phyloP scores from a whole-genome alignment of 37 sponge, comb jelly and placozoan species.

The Petrosia ficiformis region DNA sequence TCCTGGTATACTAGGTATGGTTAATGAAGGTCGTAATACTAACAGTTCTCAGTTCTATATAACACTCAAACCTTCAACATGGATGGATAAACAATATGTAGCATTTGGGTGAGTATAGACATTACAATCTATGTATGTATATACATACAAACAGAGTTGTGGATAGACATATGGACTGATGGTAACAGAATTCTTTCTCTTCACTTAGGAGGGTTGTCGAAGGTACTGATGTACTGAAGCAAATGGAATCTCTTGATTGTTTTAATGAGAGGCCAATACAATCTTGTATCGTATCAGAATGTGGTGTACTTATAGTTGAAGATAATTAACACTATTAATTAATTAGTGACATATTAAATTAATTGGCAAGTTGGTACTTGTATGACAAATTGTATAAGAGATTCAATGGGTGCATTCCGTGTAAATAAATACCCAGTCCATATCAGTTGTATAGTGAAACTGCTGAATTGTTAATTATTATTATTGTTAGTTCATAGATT shows the following conservation, averaged over 20 bases:
- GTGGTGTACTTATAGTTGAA: constrained; percentile 55
- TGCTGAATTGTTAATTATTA: no score
- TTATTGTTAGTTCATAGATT: no score
- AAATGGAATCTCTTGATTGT: constrained; percentile 51
- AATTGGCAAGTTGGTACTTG: no score
- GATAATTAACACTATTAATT: no score
- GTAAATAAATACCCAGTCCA: no score
- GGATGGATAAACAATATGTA: constrained; percentile 90
- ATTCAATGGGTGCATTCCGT: no score
- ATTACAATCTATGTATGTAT: background rate
- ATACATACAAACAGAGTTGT: no score
- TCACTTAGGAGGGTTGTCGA: constrained; percentile 59
- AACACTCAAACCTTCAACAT: constrained; percentile 71
- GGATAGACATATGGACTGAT: background rate
- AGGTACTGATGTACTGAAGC: constrained; percentile 52
- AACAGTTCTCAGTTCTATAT: constrained; percentile 95
- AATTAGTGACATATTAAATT: no score
- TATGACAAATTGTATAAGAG: no score
- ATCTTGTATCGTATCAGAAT: constrained; percentile 43
- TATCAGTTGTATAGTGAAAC: no score
- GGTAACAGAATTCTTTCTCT: constrained; percentile 8
- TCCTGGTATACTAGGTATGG: constrained; percentile 85
- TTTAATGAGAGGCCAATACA: constrained; percentile 76
- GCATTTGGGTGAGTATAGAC: constrained; percentile 92
- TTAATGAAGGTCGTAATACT: constrained; percentile 83